phyloP scores from a whole-genome alignment of 1,140 invertebrate species.

The Bombus breviceps region DNA sequence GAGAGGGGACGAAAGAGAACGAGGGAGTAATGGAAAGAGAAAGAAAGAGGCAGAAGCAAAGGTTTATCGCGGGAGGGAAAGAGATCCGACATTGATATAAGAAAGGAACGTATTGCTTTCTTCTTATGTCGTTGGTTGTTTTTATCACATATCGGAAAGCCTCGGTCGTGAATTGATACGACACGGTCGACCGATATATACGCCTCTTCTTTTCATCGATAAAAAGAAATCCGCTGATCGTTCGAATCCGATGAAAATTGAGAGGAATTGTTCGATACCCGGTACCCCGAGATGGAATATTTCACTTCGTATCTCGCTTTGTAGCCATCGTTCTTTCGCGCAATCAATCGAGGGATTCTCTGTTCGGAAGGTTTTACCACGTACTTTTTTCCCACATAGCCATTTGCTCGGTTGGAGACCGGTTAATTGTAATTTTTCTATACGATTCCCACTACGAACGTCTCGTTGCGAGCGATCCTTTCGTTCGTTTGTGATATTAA shows the following conservation, averaged over 20 bases:
- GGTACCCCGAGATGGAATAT: constrained; percentile 14
- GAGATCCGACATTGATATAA: constrained; percentile 45
- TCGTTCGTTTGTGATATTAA: neutral
- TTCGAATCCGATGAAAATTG: constrained; percentile 41
- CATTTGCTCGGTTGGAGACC: neutral
- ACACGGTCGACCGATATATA: constrained; percentile 13
- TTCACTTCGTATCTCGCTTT: constrained; percentile 6
- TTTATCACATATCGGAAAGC: constrained; percentile 48
- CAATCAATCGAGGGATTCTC: constrained; percentile 1
- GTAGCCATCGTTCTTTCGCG: neutral
- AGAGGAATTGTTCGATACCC: constrained; percentile 20
- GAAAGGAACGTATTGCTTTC: constrained; percentile 59
- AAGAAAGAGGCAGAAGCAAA: neutral
- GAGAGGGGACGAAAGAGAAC: constrained; percentile 4
- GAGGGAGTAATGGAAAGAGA: neutral
- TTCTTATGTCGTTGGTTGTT: constrained; percentile 46
- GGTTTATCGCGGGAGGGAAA: constrained; percentile 3
- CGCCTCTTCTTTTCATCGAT: constrained; percentile 10
- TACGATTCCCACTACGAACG: neutral
- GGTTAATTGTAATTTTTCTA: constrained; percentile 32
- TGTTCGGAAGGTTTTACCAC: neutral
- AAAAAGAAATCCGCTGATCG: constrained; percentile 32
- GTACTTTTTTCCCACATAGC: neutral
- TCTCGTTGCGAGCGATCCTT: neutral
- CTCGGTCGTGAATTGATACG: constrained; percentile 28